These are phyloP conservation scores for Chloroclystis v-ata DNA, from an alignment of 2,888 invertebrate genomes.

Conservation along the genomic window DNA sequence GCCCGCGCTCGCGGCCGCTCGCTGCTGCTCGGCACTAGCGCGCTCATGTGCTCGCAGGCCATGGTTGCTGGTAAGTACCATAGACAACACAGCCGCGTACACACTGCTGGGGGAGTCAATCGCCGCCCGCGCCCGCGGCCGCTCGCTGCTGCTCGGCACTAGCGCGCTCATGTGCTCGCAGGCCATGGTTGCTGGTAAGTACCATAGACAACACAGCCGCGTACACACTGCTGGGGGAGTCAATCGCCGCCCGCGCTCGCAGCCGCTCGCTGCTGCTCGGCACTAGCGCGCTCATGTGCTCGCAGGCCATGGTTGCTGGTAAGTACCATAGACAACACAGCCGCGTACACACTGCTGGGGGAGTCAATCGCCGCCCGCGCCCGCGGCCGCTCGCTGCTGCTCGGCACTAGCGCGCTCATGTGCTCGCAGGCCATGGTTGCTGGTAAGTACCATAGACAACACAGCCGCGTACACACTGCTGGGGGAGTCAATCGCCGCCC, in stretches of 20 bases:
- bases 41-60: slow-evolving; percentile 69
- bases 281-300: slow-evolving; percentile 66
- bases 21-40: slow-evolving; percentile 62
- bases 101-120: slow-evolving; percentile 68
- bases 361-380: slow-evolving; percentile 61
- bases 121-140: slow-evolving; percentile 52
- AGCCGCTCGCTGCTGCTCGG: slow-evolving; percentile 62
- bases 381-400: slow-evolving; percentile 58
- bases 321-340: too few species aligned
- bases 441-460: too few species aligned
- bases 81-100: too few species aligned
- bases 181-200: slow-evolving; percentile 59
- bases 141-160: slow-evolving; percentile 60
- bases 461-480: too few species aligned
- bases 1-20: slow-evolving; percentile 54
- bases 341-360: slow-evolving; percentile 52
- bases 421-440: slow-evolving; percentile 67
- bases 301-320: slow-evolving; percentile 67
- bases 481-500: slow-evolving; percentile 62
- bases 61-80: slow-evolving; percentile 58
- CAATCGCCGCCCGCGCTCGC: slow-evolving; percentile 55
- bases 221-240: slow-evolving; percentile 59
- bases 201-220: too few species aligned
- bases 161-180: slow-evolving; percentile 70
- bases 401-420: slow-evolving; percentile 65